phyloP scores from a whole-genome alignment of 2,113 vertebrate species.

The Clinocottus analis region DNA sequence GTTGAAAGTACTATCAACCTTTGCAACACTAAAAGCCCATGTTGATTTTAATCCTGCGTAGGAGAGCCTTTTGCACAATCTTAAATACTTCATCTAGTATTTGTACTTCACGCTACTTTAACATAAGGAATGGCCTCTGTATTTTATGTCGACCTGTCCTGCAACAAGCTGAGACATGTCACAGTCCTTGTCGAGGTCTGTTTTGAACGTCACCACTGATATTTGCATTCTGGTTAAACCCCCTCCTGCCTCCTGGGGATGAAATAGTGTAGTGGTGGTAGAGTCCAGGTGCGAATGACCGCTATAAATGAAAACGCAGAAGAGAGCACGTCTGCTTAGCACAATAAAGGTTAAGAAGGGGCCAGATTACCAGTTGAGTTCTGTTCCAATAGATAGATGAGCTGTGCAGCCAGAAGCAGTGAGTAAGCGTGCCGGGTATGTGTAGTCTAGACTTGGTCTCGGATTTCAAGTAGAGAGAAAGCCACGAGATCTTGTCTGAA shows the following conservation, averaged over 20 bases:
- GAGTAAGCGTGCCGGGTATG: constrained; percentile 49
- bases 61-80: constrained; percentile 15
- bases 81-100: constrained; percentile 19
- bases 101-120: constrained; percentile 27
- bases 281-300: constrained; percentile 59
- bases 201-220: constrained; percentile 45
- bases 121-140: constrained; percentile 37
- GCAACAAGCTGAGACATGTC: constrained; percentile 56
- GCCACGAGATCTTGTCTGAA: constrained; percentile 64
- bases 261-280: constrained; percentile 20
- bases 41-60: neutral
- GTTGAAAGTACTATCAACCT: neutral
- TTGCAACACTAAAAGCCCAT: neutral
- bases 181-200: constrained; percentile 45
- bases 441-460: constrained; percentile 56
- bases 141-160: constrained; percentile 53
- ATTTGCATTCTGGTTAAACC: constrained; percentile 62
- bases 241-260: constrained; percentile 52
- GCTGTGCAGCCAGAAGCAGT: constrained; percentile 44
- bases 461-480: constrained; percentile 65
- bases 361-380: constrained; percentile 38
- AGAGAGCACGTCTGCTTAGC: constrained; percentile 29
- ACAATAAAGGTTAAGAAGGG: constrained; percentile 48
- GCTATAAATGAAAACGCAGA: constrained; percentile 50
- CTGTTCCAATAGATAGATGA: constrained; percentile 50